Percentiles rank a stretch among this genome's conserved stretches.
phyloP scores from a whole-genome alignment of 2,797 vertebrate genomes.

The Acanthopagrus latus region DNA sequence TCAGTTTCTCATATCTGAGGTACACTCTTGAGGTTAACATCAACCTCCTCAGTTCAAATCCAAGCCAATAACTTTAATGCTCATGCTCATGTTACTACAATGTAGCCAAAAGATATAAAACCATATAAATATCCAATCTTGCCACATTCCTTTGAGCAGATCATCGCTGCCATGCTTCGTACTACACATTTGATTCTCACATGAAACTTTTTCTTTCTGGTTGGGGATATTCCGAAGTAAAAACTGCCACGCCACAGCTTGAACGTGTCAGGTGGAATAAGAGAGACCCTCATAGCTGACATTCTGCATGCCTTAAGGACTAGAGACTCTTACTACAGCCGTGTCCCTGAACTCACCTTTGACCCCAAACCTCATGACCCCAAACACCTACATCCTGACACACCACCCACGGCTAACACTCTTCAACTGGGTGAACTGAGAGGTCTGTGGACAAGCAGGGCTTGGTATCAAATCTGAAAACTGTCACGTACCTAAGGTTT shows the following conservation, averaged over 20 bases:
- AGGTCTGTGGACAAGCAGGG: not conserved
- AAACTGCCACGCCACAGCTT: constrained; percentile 14
- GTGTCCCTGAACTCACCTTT: constrained; percentile 51
- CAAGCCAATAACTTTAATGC: not conserved
- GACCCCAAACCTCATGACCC: constrained; percentile 35
- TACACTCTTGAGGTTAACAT: not conserved
- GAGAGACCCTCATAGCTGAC: constrained; percentile 32
- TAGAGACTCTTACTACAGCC: constrained; percentile 10
- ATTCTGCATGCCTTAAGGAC: constrained; percentile 42
- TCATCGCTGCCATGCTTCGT: not conserved
- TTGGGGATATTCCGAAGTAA: not conserved
- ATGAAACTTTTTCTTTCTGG: not conserved
- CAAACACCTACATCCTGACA: constrained; percentile 24
- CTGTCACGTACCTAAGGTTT: not conserved
- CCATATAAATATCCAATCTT: not conserved
- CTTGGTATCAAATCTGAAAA: not conserved
- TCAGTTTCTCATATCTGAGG: not conserved
- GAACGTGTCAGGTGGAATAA: constrained; percentile 35
- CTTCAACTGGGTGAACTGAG: not conserved
- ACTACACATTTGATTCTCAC: not conserved
- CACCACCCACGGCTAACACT: not conserved
- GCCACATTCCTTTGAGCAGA: not conserved
- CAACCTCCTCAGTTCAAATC: not conserved
- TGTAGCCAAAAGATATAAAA: not conserved
- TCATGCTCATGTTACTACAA: not conserved